These are phyloP conservation scores for Phrynocephalus versicolor DNA, from an alignment of 2,113 vertebrate genomes.

Conservation along the genomic window DNA sequence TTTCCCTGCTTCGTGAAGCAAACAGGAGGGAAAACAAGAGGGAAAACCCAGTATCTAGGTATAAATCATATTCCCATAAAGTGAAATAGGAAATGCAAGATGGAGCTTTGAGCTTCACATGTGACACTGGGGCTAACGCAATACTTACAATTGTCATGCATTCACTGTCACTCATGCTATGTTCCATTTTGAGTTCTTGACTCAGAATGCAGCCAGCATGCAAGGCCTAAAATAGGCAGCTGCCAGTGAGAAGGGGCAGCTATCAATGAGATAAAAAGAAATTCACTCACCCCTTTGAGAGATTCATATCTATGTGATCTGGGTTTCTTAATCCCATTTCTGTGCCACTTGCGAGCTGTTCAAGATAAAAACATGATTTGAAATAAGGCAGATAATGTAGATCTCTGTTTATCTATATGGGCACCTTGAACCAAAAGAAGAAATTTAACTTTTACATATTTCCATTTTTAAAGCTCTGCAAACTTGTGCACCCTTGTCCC, in stretches of 20 bases:
- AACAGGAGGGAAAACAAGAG: too few species aligned
- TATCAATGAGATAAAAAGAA: fast-evolving
- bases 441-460: neutral
- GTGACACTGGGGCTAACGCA: neutral
- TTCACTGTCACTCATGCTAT: neutral
- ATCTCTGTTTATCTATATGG: fast-evolving
- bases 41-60: too few species aligned
- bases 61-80: too few species aligned
- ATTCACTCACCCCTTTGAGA: constrained; percentile 89
- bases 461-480: neutral
- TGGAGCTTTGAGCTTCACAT: neutral
- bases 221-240: neutral
- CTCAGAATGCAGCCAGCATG: neutral
- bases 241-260: neutral
- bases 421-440: neutral
- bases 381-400: neutral
- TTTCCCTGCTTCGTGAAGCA: too few species aligned
- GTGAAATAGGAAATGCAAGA: neutral
- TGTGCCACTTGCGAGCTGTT: constrained; percentile 94
- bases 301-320: constrained; percentile 89
- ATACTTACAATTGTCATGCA: neutral
- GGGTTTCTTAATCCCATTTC: constrained; percentile 98
- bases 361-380: neutral
- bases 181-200: neutral
- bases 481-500: too few species aligned